These are phyloP conservation scores for Elmis aenea DNA, from an alignment of 2,888 invertebrate genomes.

Conservation along the genomic window DNA sequence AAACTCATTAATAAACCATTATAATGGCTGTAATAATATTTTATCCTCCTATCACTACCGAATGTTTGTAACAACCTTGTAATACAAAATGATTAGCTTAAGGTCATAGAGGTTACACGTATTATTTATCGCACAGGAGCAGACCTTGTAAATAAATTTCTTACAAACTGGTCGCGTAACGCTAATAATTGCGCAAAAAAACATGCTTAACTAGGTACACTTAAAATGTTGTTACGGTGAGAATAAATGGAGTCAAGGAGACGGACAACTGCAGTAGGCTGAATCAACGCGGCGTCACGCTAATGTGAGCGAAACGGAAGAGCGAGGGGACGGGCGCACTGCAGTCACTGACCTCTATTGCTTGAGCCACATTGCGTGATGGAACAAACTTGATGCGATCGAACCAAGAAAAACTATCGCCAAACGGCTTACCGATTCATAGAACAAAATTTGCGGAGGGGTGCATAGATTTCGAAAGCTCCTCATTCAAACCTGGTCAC, in stretches of 20 bases:
- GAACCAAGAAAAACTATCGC: constrained; percentile 15
- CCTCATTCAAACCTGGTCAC: no score
- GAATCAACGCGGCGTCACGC: constrained; percentile 32
- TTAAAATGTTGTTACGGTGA: constrained; percentile 20
- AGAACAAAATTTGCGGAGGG: no score
- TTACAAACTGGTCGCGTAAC: not conserved
- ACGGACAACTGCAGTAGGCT: constrained; percentile 30
- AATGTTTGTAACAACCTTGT: no score
- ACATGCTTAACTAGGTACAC: no score
- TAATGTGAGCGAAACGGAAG: constrained; percentile 26
- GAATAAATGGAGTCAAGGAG: constrained; percentile 30
- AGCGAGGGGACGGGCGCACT: constrained; percentile 25
- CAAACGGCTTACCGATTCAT: constrained; percentile 11
- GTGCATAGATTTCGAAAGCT: no score
- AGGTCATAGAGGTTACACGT: no score
- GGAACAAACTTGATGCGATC: constrained; percentile 18
- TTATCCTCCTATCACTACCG: no score
- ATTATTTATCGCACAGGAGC: no score
- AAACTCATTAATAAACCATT: no score
- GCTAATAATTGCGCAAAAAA: not conserved
- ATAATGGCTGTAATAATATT: no score
- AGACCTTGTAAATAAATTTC: no score
- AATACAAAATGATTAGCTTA: no score
- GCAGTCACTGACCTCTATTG: constrained; percentile 41
- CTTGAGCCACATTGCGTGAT: constrained; percentile 38